phyloP scores from a whole-genome alignment of 2,113 vertebrate genomes.

The Tupaia chinensis region DNA sequence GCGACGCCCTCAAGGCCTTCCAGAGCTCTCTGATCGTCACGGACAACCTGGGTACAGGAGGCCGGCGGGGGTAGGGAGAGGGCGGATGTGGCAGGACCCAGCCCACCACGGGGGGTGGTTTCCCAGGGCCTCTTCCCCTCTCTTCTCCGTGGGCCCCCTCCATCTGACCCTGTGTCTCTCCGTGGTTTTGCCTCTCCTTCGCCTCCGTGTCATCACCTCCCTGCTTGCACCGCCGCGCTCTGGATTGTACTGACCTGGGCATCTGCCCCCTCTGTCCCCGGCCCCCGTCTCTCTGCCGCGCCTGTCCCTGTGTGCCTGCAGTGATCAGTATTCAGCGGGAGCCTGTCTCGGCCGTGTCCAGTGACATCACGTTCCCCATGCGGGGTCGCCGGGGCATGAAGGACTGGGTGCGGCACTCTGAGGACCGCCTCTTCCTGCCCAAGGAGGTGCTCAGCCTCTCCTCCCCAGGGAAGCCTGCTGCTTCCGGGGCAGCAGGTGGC shows the following conservation, averaged over 20 bases:
- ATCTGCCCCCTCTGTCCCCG: not conserved
- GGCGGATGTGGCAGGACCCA: not conserved
- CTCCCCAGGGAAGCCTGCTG: conserved; percentile 88
- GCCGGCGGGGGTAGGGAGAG: not conserved
- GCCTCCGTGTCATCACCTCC: not conserved
- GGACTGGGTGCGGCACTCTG: conserved; percentile 97
- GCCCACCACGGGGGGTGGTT: fast-evolving
- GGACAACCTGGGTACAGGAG: conserved; percentile 94
- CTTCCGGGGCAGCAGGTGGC: not conserved
- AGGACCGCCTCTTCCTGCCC: conserved; percentile 98
- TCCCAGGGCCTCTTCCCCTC: not conserved
- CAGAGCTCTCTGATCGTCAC: conserved; percentile 98
- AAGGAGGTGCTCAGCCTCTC: conserved; percentile 96
- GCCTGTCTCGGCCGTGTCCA: conserved; percentile 97
- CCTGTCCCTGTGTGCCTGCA: conserved; percentile 68
- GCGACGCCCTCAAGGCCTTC: conserved; percentile 94
- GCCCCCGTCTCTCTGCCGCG: no score
- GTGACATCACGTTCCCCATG: conserved; percentile 99
- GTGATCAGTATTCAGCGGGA: conserved; percentile 98
- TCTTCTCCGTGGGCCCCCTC: not conserved
- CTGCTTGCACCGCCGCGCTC: not conserved
- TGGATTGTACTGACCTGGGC: not conserved
- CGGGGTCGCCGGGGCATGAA: conserved; percentile 98
- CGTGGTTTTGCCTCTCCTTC: not conserved
- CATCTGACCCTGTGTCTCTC: not conserved